phyloP scores from a whole-genome alignment of 2,888 invertebrate genomes.

The Apodemia zela region DNA sequence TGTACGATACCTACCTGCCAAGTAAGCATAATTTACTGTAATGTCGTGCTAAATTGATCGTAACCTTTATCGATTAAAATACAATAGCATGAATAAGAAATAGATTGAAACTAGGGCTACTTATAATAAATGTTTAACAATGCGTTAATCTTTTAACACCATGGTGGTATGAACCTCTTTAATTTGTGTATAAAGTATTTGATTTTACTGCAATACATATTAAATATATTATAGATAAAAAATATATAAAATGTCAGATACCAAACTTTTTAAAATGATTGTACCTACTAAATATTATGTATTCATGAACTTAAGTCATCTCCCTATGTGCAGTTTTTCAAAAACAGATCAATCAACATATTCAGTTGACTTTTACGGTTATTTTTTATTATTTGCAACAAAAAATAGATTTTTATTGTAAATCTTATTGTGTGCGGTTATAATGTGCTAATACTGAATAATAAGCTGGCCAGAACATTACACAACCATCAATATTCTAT shows the following conservation, averaged over 20 bases:
- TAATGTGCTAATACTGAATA: background rate
- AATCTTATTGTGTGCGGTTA: background rate
- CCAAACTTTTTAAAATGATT: too few relatives aligned
- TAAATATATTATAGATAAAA: too few relatives aligned
- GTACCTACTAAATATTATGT: too few relatives aligned
- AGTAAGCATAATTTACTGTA: slow-evolving; percentile 6
- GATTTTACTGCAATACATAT: too few relatives aligned
- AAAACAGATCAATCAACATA: too few relatives aligned
- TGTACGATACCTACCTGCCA: background rate
- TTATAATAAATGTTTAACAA: slow-evolving; percentile 4
- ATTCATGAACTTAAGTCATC: too few relatives aligned
- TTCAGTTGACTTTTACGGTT: too few relatives aligned
- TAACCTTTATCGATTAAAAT: slow-evolving; percentile 14
- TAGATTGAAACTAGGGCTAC: slow-evolving; percentile 10
- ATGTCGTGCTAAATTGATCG: slow-evolving; percentile 9
- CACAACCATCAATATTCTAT: slow-evolving; percentile 6
- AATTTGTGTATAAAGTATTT: background rate
- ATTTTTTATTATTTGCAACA: background rate
- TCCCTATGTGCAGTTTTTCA: too few relatives aligned
- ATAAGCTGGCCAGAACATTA: background rate
- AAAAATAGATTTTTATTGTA: background rate
- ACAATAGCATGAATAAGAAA: slow-evolving; percentile 11
- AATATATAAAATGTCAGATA: too few relatives aligned
- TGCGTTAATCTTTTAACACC: background rate
- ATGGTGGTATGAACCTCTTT: background rate